Percentiles rank a stretch among this genome's conserved stretches.
Conservation (phyloP, 2,888 invertebrate species). For the Phyto melanocephala region DNA sequence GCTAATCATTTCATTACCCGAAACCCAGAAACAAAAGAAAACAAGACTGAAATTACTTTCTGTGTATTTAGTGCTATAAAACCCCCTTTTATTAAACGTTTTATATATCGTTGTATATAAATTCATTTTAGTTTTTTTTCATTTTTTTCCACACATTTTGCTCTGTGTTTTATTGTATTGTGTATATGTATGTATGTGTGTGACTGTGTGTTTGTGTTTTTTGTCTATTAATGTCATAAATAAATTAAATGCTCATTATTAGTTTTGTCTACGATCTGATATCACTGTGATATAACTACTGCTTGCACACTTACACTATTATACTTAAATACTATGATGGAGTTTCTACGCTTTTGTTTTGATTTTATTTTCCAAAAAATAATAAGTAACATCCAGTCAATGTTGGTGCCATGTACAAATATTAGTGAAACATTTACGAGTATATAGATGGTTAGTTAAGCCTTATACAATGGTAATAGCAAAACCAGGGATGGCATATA, state of each 20-base stretch:
- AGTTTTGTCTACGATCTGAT: slow-evolving; percentile 51
- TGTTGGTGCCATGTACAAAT: neutral
- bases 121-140: neutral
- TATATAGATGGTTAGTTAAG: slow-evolving; percentile 7
- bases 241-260: slow-evolving; percentile 61
- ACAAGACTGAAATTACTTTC: neutral
- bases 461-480: too few species aligned
- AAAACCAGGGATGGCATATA: too few species aligned
- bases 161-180: neutral
- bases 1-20: neutral
- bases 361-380: slow-evolving; percentile 2
- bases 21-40: neutral
- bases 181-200: neutral
- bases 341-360: slow-evolving; percentile 14
- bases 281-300: slow-evolving; percentile 9
- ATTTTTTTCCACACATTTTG: neutral
- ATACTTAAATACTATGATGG: neutral
- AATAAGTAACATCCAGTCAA: neutral
- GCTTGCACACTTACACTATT: slow-evolving; percentile 5
- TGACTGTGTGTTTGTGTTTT: too few species aligned
- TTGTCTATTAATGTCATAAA: slow-evolving; percentile 45
- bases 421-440: neutral
- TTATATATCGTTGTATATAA: neutral
- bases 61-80: neutral
- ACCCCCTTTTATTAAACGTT: slow-evolving; percentile 27